A percentile compares a stretch with the other conserved stretches of the same genome.
These are phyloP conservation scores for Yponomeuta sedellus DNA, from an alignment of 2,888 invertebrate species.

Conservation along the genomic window DNA sequence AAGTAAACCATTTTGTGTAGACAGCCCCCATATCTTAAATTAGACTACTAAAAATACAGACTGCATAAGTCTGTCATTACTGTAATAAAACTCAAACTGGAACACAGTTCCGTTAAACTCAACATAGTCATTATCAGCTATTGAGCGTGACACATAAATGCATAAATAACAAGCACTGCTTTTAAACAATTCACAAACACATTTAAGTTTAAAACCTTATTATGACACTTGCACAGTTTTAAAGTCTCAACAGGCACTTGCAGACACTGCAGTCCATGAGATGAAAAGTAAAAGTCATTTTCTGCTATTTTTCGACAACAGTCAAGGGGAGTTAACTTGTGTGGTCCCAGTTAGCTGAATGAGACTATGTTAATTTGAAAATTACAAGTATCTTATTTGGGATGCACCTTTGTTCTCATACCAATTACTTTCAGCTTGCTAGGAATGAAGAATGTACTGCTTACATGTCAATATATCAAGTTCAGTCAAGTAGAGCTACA, in stretches of 20 bases:
- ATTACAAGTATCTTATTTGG: too few species aligned
- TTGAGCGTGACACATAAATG: conserved; percentile 4
- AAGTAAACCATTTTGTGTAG: neutral
- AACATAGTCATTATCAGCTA: neutral
- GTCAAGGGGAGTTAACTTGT: neutral
- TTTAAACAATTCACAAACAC: conserved; percentile 4
- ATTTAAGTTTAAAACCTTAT: neutral
- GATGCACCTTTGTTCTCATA: too few species aligned
- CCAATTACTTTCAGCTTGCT: too few species aligned
- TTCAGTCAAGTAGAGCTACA: too few species aligned
- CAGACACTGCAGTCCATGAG: conserved; percentile 20
- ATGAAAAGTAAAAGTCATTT: neutral
- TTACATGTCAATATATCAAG: too few species aligned
- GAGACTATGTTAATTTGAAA: too few species aligned
- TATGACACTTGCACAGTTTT: conserved; percentile 9
- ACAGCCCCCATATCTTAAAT: neutral
- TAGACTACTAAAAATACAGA: neutral
- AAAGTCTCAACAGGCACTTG: conserved; percentile 2
- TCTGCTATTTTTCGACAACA: neutral
- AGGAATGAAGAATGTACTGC: too few species aligned
- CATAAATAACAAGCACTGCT: conserved; percentile 9
- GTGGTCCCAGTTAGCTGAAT: too few species aligned
- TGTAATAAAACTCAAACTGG: neutral
- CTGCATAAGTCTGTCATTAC: neutral
- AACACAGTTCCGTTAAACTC: neutral